Conservation (phyloP, 1,140 invertebrate species). For the Drosophila santomea region DNA sequence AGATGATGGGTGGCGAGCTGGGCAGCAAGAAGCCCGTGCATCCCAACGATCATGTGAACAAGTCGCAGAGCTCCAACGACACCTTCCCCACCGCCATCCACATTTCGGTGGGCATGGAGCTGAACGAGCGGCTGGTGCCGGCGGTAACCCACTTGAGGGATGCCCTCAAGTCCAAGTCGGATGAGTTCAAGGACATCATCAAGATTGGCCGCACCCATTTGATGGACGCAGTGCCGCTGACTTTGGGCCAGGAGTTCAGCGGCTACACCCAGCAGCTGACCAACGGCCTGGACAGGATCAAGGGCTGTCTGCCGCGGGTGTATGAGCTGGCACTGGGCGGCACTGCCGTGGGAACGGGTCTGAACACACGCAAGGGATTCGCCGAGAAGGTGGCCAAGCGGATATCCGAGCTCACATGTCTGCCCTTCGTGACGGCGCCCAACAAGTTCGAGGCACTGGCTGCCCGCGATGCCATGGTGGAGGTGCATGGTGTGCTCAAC, state of each 20-base stretch:
- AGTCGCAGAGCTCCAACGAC: conserved; percentile 99
- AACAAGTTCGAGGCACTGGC: conserved; percentile 99
- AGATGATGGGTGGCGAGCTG: conserved; percentile 95
- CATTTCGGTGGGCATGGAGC: conserved; percentile 96
- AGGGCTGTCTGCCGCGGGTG: conserved; percentile 92
- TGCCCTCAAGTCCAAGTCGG: conserved; percentile 90
- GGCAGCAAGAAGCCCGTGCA: conserved; percentile 98
- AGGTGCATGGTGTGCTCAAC: conserved; percentile 97
- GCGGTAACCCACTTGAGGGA: conserved; percentile 90
- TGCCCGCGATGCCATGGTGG: conserved; percentile 96
- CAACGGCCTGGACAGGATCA: conserved; percentile 94
- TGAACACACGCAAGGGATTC: conserved; percentile 94
- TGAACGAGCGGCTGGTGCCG: conserved; percentile 93
- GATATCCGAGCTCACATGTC: conserved; percentile 91
- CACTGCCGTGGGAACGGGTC: conserved; percentile 98
- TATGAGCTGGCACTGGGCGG: conserved; percentile 97
- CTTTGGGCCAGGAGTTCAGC: conserved; percentile 99
- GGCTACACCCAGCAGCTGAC: conserved; percentile 95
- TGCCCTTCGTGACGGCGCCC: conserved; percentile 96
- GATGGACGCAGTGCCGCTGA: conserved; percentile 98
- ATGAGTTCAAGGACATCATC: conserved; percentile 95
- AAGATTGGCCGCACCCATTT: conserved; percentile 96
- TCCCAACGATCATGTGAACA: conserved; percentile 99
- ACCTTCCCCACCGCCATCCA: conserved; percentile 99
- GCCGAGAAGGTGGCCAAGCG: conserved; percentile 95